Evolutionary conservation across 2,113 vertebrate species (phyloP).

Genomic region (Lophotis ruficrista): DNA sequence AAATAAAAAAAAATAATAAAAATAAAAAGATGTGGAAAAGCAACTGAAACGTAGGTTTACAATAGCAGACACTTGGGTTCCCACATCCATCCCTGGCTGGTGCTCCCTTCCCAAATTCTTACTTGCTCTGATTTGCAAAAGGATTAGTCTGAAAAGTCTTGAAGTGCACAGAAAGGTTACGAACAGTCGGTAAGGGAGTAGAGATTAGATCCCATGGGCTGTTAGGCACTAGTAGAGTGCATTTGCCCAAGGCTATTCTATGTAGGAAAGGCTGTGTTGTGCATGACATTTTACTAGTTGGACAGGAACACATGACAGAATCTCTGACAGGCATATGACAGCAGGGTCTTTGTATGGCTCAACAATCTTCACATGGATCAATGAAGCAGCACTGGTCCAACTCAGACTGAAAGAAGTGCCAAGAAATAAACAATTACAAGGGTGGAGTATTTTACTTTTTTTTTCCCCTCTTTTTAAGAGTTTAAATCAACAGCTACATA

Average conservation of each 20-base stretch:
- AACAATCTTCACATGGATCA: slow-evolving; percentile 51
- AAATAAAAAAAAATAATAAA: too few relatives aligned
- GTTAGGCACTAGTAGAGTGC: slow-evolving; percentile 59
- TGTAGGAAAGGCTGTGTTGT: slow-evolving; percentile 52
- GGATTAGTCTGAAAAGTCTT: slow-evolving; percentile 40
- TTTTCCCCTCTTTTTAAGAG: neutral
- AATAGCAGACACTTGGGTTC: neutral
- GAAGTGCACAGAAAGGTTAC: slow-evolving; percentile 55
- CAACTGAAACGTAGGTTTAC: neutral
- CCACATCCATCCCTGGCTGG: neutral
- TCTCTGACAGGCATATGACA: slow-evolving; percentile 57
- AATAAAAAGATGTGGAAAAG: neutral
- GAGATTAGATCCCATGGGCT: slow-evolving; percentile 66
- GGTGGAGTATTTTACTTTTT: neutral
- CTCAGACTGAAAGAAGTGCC: neutral
- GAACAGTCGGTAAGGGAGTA: slow-evolving; percentile 41
- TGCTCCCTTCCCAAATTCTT: neutral
- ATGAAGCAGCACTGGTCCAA: slow-evolving; percentile 6
- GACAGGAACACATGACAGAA: slow-evolving; percentile 51
- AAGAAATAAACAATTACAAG: neutral
- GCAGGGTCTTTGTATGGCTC: slow-evolving; percentile 52
- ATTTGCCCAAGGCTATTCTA: slow-evolving; percentile 62
- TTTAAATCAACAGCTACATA: neutral
- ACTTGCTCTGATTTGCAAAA: neutral
- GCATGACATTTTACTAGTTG: slow-evolving; percentile 62